Evolutionary conservation across 2,888 invertebrate genomes (phyloP).

Genomic region (Dryomyza anilis): DNA sequence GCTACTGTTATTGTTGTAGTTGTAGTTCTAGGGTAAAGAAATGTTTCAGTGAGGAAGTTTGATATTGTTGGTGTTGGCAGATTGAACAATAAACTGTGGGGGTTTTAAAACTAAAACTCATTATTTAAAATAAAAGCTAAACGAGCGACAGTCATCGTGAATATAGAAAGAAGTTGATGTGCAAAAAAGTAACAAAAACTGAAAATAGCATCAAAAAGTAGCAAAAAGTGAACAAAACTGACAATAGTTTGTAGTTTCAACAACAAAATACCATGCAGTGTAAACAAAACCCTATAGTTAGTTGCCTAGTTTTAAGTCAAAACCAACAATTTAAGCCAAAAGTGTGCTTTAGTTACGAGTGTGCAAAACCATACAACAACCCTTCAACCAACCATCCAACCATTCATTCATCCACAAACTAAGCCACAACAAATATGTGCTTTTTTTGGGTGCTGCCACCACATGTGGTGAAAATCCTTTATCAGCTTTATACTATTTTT

Average conservation of each 20-base stretch:
- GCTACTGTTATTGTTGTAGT: neutral
- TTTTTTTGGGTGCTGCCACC: neutral
- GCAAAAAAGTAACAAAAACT: too few relatives aligned
- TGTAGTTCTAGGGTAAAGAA: neutral
- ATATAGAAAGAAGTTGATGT: neutral
- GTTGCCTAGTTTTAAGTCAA: neutral
- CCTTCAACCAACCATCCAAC: neutral
- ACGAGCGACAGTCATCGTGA: neutral
- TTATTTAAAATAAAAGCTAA: neutral
- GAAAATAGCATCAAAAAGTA: too few relatives aligned
- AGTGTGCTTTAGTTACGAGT: neutral
- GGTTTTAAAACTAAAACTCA: slow-evolving; percentile 2
- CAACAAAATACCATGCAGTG: too few relatives aligned
- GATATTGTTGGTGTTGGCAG: neutral
- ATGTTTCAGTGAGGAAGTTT: neutral
- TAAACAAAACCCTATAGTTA: too few relatives aligned
- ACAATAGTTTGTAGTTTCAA: too few relatives aligned
- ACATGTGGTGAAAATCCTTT: neutral
- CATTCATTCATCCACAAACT: too few relatives aligned
- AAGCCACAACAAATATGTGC: neutral
- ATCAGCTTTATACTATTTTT: too few relatives aligned
- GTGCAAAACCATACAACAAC: neutral
- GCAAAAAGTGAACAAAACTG: too few relatives aligned
- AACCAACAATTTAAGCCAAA: neutral
- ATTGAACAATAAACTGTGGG: neutral